These are phyloP conservation scores for Mugil cephalus DNA, from an alignment of 2,113 vertebrate species.

Conservation along the genomic window DNA sequence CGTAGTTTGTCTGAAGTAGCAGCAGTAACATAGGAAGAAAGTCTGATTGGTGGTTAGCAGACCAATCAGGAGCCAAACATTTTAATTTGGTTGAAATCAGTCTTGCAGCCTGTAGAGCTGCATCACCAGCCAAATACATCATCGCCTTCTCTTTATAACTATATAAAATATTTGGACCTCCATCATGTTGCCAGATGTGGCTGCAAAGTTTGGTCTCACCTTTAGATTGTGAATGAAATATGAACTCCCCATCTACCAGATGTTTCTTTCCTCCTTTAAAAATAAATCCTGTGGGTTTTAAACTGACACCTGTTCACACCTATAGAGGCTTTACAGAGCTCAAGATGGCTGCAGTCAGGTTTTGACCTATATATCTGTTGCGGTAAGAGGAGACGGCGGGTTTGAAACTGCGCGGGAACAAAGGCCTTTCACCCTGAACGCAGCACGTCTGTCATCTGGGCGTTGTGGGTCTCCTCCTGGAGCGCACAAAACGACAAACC, in stretches of 20 bases:
- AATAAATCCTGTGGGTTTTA: not conserved
- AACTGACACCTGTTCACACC: slow-evolving; percentile 9
- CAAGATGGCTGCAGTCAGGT: not conserved
- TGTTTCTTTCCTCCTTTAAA: not conserved
- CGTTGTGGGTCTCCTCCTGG: slow-evolving; percentile 33
- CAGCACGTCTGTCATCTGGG: slow-evolving; percentile 47
- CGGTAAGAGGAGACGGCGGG: slow-evolving; percentile 55
- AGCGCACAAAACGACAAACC: slow-evolving; percentile 58
- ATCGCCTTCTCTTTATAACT: no score
- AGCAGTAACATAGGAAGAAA: no score
- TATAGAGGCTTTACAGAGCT: slow-evolving; percentile 25
- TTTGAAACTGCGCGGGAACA: slow-evolving; percentile 32
- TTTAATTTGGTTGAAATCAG: no score
- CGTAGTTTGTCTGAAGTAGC: no score
- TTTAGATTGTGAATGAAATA: not conserved
- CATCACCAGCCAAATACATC: no score
- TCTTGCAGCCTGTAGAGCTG: no score
- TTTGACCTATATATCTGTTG: slow-evolving; percentile 42
- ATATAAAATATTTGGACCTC: not conserved
- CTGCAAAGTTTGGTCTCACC: not conserved
- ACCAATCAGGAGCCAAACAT: no score
- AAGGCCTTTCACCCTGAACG: slow-evolving; percentile 65
- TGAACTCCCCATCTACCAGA: not conserved
- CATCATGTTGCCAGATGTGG: slow-evolving; percentile 11
- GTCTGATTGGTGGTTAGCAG: no score